Conservation (phyloP, 2,113 vertebrate genomes). For the Bubalus kerabau region DNA sequence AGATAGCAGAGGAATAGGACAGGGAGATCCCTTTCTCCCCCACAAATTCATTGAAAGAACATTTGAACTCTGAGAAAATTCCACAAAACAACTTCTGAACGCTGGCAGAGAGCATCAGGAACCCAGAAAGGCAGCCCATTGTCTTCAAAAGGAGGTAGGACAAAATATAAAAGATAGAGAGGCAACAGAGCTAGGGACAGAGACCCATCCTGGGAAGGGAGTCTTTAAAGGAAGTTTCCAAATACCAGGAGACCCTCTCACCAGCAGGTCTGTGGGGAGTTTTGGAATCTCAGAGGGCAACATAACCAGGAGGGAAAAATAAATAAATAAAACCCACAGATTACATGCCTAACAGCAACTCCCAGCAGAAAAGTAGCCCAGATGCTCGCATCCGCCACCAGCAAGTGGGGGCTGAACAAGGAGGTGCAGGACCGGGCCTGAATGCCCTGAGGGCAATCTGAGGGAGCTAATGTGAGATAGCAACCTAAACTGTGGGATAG, state of each 20-base stretch:
- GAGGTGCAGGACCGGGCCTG: accelerated
- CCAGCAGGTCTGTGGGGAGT: background rate
- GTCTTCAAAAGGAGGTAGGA: background rate
- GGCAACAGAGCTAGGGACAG: background rate
- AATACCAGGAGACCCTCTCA: background rate
- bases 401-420: background rate
- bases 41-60: background rate
- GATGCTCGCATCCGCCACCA: accelerated
- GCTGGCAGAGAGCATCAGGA: background rate
- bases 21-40: background rate
- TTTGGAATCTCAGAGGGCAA: background rate
- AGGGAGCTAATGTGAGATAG: background rate
- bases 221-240: background rate
- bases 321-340: background rate
- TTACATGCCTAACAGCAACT: background rate
- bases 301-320: background rate
- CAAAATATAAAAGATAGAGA: background rate
- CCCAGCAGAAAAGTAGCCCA: background rate
- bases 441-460: background rate
- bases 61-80: background rate
- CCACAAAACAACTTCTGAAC: background rate
- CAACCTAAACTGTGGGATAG: background rate
- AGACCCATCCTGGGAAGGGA: accelerated
- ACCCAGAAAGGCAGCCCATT: background rate
- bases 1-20: background rate